Conservation (phyloP, 1,140 invertebrate species). For the Streblospio benedicti region DNA sequence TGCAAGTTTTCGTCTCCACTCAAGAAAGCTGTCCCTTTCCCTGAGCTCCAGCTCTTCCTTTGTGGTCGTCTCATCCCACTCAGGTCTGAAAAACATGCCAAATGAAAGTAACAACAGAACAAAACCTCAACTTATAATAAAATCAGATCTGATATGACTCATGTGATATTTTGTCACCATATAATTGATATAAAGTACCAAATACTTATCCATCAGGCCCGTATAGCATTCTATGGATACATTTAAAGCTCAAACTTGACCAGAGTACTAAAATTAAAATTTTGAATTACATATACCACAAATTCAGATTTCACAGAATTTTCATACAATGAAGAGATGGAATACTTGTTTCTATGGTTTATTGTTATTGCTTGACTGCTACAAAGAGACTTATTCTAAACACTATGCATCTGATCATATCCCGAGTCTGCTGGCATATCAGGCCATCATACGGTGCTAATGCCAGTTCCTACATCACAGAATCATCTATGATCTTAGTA, state of each 20-base stretch:
- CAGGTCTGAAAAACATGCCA: conserved; percentile 57
- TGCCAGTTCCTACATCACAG: too few species aligned
- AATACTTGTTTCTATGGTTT: too few species aligned
- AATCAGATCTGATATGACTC: not conserved
- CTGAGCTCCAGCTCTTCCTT: conserved; percentile 65
- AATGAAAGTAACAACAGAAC: not conserved
- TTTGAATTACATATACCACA: too few species aligned
- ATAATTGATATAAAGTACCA: not conserved
- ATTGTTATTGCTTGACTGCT: too few species aligned
- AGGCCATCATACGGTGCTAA: too few species aligned
- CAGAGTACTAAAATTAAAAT: not conserved
- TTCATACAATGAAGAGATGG: too few species aligned
- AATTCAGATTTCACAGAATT: too few species aligned
- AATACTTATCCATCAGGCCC: too few species aligned
- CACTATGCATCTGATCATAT: too few species aligned
- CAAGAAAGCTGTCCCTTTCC: conserved; percentile 74
- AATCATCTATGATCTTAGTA: too few species aligned
- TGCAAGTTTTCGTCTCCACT: conserved; percentile 77
- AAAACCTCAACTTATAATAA: not conserved
- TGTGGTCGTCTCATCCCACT: conserved; percentile 67
- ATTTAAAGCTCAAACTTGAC: not conserved
- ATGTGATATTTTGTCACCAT: not conserved
- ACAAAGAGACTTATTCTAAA: too few species aligned
- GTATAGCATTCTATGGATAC: not conserved
- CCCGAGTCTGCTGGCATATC: too few species aligned